A percentile compares a stretch with the other conserved stretches of the same genome.
These are phyloP conservation scores for Scelioninae gen. 2 DNA, from an alignment of 2,888 invertebrate species.

Conservation along the genomic window DNA sequence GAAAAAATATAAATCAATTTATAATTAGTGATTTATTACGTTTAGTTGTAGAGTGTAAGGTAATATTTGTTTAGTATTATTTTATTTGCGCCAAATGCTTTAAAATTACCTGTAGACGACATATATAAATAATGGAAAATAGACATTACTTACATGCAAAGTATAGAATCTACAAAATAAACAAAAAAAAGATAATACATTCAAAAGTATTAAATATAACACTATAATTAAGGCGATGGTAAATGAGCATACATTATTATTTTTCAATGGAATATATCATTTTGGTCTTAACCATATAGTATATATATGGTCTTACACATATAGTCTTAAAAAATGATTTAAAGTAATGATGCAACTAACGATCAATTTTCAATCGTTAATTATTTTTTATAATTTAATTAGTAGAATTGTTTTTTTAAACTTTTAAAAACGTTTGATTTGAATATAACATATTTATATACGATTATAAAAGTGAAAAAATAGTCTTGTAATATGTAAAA, in stretches of 20 bases:
- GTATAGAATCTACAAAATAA: constrained; percentile 84
- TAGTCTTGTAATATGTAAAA: constrained; percentile 26
- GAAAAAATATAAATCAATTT: too few species aligned
- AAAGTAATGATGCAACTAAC: neutral
- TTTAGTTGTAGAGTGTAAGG: too few species aligned
- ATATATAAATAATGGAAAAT: too few species aligned
- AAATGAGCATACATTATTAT: constrained; percentile 21
- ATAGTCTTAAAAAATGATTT: too few species aligned
- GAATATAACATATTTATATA: neutral
- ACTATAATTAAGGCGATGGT: constrained; percentile 31
- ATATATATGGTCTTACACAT: too few species aligned
- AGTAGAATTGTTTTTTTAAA: neutral
- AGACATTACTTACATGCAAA: constrained; percentile 94
- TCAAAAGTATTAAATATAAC: constrained; percentile 19
- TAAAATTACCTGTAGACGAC: too few species aligned
- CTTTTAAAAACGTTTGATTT: neutral
- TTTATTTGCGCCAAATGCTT: too few species aligned
- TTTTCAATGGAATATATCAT: constrained; percentile 12
- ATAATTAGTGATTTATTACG: too few species aligned
- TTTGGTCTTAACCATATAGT: too few species aligned
- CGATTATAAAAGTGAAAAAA: constrained; percentile 25
- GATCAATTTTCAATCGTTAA: constrained; percentile 10
- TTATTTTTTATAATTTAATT: constrained; percentile 15
- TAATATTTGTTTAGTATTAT: too few species aligned
- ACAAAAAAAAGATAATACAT: constrained; percentile 36